A percentile compares a stretch with the other conserved stretches of the same genome.
Evolutionary conservation across 2,888 invertebrate species (phyloP).

Genomic region (Siphonodentalium dalli): DNA sequence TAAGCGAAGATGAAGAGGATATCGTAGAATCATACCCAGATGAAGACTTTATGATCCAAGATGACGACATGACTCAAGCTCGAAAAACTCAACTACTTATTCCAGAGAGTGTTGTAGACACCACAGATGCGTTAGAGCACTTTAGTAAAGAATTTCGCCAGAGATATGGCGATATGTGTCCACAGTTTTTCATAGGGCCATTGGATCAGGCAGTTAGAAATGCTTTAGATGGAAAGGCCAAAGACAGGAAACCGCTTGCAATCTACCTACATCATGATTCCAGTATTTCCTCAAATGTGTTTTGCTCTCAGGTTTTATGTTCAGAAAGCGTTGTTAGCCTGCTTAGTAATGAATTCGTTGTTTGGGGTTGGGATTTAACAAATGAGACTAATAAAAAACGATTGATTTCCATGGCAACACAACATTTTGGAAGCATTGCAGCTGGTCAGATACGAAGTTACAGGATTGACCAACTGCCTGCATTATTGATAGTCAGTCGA

Average conservation of each 20-base stretch:
- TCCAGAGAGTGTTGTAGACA: constrained; percentile 85
- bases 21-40: constrained; percentile 83
- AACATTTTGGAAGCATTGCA: constrained; percentile 78
- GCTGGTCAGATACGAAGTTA: constrained; percentile 85
- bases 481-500: constrained; percentile 87
- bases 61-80: constrained; percentile 36
- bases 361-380: constrained; percentile 98
- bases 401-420: constrained; percentile 55
- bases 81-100: constrained; percentile 65
- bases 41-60: constrained; percentile 75
- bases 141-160: constrained; percentile 86
- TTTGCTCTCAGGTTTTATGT: constrained; percentile 93
- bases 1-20: constrained; percentile 77
- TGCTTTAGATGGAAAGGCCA: constrained; percentile 86
- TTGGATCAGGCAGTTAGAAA: constrained; percentile 90
- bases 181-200: constrained; percentile 89
- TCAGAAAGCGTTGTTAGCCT: constrained; percentile 90
- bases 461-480: constrained; percentile 85
- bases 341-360: constrained; percentile 86
- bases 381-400: constrained; percentile 81
- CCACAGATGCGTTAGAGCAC: constrained; percentile 83
- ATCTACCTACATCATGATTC: constrained; percentile 96
- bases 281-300: constrained; percentile 94
- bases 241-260: constrained; percentile 91
- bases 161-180: constrained; percentile 86